phyloP scores from a whole-genome alignment of 2,888 invertebrate genomes.

The Drosophila demipolita region DNA sequence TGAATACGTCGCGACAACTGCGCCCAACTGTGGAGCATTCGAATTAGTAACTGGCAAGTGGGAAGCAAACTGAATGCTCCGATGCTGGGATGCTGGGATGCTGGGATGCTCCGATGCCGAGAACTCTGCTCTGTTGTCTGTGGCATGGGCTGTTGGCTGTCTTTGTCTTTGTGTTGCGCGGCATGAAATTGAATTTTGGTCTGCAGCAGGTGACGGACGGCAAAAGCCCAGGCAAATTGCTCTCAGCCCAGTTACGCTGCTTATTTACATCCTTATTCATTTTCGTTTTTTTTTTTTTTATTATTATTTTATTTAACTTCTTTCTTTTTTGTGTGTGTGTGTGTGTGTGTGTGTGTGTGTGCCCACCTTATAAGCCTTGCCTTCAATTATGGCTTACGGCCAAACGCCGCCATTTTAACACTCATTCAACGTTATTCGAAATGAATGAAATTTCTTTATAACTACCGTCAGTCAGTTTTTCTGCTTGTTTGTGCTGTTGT shows the following conservation, averaged over 20 bases:
- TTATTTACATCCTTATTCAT: conserved; percentile 6
- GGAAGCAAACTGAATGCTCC: background rate
- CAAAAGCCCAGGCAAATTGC: conserved; percentile 70
- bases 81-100: background rate
- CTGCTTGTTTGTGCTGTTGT: conserved; percentile 55
- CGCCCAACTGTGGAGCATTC: conserved; percentile 20
- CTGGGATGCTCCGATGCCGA: background rate
- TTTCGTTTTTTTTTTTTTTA: background rate
- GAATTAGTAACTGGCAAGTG: conserved; percentile 45
- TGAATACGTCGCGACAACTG: conserved; percentile 49
- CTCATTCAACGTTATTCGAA: conserved; percentile 78
- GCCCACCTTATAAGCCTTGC: conserved; percentile 45
- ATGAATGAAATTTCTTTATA: conserved; percentile 77
- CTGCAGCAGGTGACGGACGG: conserved; percentile 59
- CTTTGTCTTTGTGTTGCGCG: conserved; percentile 79
- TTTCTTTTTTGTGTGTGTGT: background rate
- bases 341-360: background rate
- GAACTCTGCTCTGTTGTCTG: conserved; percentile 38
- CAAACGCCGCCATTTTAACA: conserved; percentile 73
- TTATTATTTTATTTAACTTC: background rate
- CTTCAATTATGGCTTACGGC: conserved; percentile 71
- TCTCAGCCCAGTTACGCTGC: conserved; percentile 23
- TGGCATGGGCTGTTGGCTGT: conserved; percentile 49
- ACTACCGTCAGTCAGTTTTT: conserved; percentile 64
- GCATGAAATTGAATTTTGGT: conserved; percentile 82